Percentiles rank a stretch among this genome's conserved stretches.
These are phyloP conservation scores for Triops cancriformis DNA, from an alignment of 1,140 invertebrate species.

Conservation along the genomic window DNA sequence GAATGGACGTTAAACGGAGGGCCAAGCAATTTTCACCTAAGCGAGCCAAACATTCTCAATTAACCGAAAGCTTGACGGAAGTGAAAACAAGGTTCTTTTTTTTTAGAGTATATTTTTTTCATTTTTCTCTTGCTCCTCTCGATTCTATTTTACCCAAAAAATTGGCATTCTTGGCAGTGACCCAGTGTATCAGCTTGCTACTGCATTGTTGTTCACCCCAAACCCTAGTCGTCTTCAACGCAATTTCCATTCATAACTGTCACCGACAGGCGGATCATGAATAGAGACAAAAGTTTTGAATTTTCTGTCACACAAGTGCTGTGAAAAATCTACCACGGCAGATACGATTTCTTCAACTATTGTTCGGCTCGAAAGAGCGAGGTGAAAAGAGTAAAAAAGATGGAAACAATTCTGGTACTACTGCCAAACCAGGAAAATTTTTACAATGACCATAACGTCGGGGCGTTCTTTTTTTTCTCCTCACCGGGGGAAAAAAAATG, in stretches of 20 bases:
- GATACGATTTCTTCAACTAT: not conserved
- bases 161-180: not conserved
- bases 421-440: not conserved
- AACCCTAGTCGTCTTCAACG: not conserved
- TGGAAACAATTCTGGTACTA: not conserved
- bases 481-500: not conserved
- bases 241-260: constrained; percentile 14
- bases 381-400: not conserved
- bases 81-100: not conserved
- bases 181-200: constrained; percentile 6
- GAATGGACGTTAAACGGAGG: constrained; percentile 5
- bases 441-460: not conserved
- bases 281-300: constrained; percentile 2
- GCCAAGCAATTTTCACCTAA: not conserved
- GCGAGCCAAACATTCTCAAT: not conserved
- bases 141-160: not conserved
- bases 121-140: not conserved
- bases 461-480: not conserved
- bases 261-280: not conserved
- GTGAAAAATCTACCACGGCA: not conserved
- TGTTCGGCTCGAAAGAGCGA: not conserved
- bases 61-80: not conserved
- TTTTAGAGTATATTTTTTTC: not conserved
- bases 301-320: not conserved
- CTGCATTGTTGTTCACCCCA: not conserved